Base-by-base conservation (phyloP, 2,113 vertebrate species). In the Pelodiscus sinensis region DNA sequence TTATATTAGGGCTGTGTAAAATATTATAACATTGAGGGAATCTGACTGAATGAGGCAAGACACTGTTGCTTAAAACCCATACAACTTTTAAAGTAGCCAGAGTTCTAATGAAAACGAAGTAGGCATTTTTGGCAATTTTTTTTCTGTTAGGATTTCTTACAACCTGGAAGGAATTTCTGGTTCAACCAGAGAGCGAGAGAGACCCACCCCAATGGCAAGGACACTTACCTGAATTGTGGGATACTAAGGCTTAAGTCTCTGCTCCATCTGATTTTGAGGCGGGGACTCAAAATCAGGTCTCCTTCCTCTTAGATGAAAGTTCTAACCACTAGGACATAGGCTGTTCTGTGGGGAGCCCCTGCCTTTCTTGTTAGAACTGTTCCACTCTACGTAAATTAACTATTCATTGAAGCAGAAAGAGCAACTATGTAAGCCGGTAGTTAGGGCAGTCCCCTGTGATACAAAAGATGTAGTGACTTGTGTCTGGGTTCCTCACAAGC, bases 31-130 rank as follows among this genome's bases (percentile, higher is more conserved):
- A 65, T 8, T 1, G 2, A 29, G 90, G 8, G 2, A 78, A 75
- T 44, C 21, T 77, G 73, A 77, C 10, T 38, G 8, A 51, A 4
- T 1, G 1, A 2, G 38, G 77, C 60, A 94, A 25, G 6, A 57
- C 35, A 6, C 4, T 1, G 0, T 2, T 56, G 21, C 19, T 2
- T 75, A 19, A 94, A 83, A 86, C 13, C 2, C 2, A 15, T 62
- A 3, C 54, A 58, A 4, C 4, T 10, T 77, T 31, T 85, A 4
- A 38, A 50, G 77, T 5, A 19, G 0, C 22, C 8, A 6, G 80
- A 92, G 85, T n/a, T 9, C 12, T 86, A 19, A 21, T 2, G 4
- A 71, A n/a, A 71, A 4, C n/a, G 35, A 18, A 71, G 65, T 4
- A 4, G n/a, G 18, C 19, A 71, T 21, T 71, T 71, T 35, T n/a